phyloP scores from a whole-genome alignment of 1,140 invertebrate genomes.

The Rhagoletis zephyria region DNA sequence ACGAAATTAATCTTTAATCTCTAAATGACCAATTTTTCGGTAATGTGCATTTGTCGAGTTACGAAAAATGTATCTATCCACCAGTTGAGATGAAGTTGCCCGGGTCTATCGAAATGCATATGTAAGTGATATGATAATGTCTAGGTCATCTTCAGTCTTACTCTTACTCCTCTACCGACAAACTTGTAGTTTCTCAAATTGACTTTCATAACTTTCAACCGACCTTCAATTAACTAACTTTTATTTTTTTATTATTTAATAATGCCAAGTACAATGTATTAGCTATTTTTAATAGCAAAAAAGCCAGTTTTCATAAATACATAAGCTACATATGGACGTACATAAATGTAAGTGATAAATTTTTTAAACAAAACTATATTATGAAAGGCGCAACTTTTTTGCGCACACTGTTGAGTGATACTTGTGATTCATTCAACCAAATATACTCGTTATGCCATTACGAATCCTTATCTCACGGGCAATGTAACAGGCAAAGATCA shows the following conservation, averaged over 20 bases:
- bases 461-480: conserved; percentile 71
- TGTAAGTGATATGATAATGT: too few relatives aligned
- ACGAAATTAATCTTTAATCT: too few relatives aligned
- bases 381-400: background rate
- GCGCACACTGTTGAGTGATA: background rate
- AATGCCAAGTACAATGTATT: background rate
- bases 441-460: conserved; percentile 68
- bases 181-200: too few relatives aligned
- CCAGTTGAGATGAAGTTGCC: too few relatives aligned
- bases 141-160: too few relatives aligned
- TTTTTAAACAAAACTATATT: conserved; percentile 33
- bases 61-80: too few relatives aligned
- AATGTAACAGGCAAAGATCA: conserved; percentile 73
- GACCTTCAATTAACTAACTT: background rate
- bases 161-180: too few relatives aligned
- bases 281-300: background rate
- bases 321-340: conserved; percentile 8
- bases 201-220: background rate
- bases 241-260: background rate
- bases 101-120: too few relatives aligned
- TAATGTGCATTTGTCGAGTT: too few relatives aligned
- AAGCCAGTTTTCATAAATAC: conserved; percentile 4
- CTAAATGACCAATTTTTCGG: too few relatives aligned
- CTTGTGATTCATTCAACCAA: background rate
- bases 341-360: conserved; percentile 27